Evolutionary conservation across 2,113 vertebrate species (phyloP).

Genomic region (Mystacornis crossleyi): DNA sequence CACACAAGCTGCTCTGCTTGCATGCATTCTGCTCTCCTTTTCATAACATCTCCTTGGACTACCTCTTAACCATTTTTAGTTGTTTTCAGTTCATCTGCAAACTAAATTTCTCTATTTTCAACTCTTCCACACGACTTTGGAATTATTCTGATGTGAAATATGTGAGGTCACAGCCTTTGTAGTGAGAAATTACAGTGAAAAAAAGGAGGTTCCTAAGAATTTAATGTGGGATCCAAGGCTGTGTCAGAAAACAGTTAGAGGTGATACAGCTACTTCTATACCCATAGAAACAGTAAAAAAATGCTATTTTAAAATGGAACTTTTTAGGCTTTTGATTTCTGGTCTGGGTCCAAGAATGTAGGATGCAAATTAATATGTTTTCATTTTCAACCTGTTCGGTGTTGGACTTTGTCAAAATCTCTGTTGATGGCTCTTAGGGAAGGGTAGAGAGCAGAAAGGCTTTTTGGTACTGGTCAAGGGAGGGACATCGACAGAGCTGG

Average conservation of each 20-base stretch:
- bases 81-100: neutral
- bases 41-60: neutral
- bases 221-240: neutral
- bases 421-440: neutral
- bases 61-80: neutral
- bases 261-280: neutral
- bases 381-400: neutral
- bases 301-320: neutral
- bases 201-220: neutral
- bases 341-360: neutral
- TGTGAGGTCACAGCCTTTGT: neutral
- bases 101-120: neutral
- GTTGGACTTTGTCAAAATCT: neutral
- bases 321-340: neutral
- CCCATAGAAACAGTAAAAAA: neutral
- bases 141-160: neutral
- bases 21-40: neutral
- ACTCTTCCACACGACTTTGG: rapidly evolving
- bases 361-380: neutral
- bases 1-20: neutral
- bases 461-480: neutral
- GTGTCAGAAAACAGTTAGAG: neutral
- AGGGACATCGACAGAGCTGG: neutral
- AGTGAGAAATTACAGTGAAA: neutral
- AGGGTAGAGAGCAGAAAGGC: neutral